Evolutionary conservation across 2,113 vertebrate species (phyloP), one percentile per base, ranked within the genome.

Genomic region (Ascaphus truei): DNA sequence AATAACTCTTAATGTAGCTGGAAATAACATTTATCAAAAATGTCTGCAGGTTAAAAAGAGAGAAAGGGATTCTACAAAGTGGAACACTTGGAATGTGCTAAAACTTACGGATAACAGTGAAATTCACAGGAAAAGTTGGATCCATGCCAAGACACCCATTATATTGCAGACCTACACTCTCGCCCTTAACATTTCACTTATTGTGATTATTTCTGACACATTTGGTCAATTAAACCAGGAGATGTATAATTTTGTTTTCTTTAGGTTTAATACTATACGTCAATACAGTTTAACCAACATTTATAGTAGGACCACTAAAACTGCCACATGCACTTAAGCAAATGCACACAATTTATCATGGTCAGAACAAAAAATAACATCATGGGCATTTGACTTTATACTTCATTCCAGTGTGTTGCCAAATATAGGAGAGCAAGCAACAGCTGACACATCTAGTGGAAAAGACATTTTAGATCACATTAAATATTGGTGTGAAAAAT

Each of bases 231-330:
- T 91, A 92, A 90, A 92, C 88, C 26, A 79, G 84, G 87, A 83
- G 81, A 52, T 87, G 87, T 88, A 90, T 88, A 91, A 88, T 93
- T 93, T 92, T 90, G 91, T 93, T 93, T 93, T 89, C 81, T 85
- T 86, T 86, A 84, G 84, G 85, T 91, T 90, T 89, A 87, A 86
- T 90, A 89, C 89, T 89, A 87, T 85, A 74, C 90, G 91, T 91
- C 92, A 93, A 90, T 90, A 84, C 87, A 89, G 82, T 88, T 89
- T 88, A 90, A 89, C 88, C 83, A 83, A 88, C 91, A 93, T 92
- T 91, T 93, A 92, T 91, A 89, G 90, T 87, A 88, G 84, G 89
- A 91, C 92, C 91, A 93, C 90, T 92, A 93, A 93, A 95, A 86
- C 88, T 93, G 91, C 88, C 92, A 92, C 83, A 85, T 86, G 85